Evolutionary conservation across 2,888 invertebrate species (phyloP), one percentile per base, ranked within the genome.

Genomic region (Neoascia interrupta): DNA sequence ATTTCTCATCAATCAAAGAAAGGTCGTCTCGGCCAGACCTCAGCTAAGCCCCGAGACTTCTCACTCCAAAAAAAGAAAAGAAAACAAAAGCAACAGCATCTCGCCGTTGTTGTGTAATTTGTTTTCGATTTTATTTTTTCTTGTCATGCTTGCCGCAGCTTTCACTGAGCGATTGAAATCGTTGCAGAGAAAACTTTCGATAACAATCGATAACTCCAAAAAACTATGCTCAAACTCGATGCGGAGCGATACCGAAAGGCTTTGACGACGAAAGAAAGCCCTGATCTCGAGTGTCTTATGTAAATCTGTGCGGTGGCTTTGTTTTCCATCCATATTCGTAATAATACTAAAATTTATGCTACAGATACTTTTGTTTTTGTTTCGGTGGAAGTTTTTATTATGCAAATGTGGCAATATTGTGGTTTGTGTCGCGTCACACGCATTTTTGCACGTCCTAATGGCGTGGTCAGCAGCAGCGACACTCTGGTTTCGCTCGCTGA

Each of bases 361-460:
- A n/a, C n/a, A n/a, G n/a, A n/a, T n/a, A n/a, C n/a, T n/a, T n/a
- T n/a, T n/a, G n/a, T n/a, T n/a, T n/a, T n/a, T n/a, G n/a, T n/a
- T n/a, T n/a, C n/a, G n/a, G n/a, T n/a, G n/a, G n/a, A n/a, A n/a
- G n/a, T n/a, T n/a, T n/a, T n/a, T n/a, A n/a, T n/a, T 63, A 74
- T 66, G 68, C 47, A 64, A 60, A 70, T 76, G 34, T 60, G 56
- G 69, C 61, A 64, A 53, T 23, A 45, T 49, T 41, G 23, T 41
- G 23, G 18, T 54, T 37, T 56, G 18, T 43, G 8, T n/a, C 3
- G 4, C 4, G n/a, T 49, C 34, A 28, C 49, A 45, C 41, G 53
- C 70, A 70, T 76, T 70, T 75, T 70, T 63, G 56, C 70, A 76
- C 75, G 75, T 75, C 45, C 60, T 53, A 21, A 6, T 70, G 63